These are phyloP conservation scores for Oncorhynchus clarkii DNA, from an alignment of 2,113 vertebrate species.

Conservation along the genomic window DNA sequence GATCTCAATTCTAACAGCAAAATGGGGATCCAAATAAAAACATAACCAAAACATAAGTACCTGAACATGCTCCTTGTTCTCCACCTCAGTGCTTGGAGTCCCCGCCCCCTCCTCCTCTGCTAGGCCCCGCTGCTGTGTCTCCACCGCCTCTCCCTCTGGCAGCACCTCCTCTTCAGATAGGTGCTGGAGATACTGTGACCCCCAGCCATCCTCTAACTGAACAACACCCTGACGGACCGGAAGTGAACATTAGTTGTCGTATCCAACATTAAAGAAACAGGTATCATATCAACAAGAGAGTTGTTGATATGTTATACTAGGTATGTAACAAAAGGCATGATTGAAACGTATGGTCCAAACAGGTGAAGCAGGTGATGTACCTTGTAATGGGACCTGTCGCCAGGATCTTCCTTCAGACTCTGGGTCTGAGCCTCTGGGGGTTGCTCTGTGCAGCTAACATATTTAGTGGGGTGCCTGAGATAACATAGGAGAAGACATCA, in stretches of 20 bases:
- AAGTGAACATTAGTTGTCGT: neutral
- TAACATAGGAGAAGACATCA: neutral
- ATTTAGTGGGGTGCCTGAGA: constrained; percentile 73
- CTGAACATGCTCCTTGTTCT: constrained; percentile 57
- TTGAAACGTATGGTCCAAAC: too few relatives aligned
- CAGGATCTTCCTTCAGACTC: constrained; percentile 69
- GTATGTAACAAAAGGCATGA: too few relatives aligned
- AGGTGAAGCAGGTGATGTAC: neutral
- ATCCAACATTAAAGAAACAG: neutral
- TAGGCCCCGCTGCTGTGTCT: constrained; percentile 1
- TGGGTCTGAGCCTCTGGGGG: constrained; percentile 58
- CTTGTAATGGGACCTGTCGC: constrained; percentile 41
- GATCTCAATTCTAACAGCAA: neutral
- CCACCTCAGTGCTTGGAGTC: constrained; percentile 52
- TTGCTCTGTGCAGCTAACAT: constrained; percentile 80
- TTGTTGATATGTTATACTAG: too few relatives aligned
- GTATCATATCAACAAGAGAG: constrained; percentile 4
- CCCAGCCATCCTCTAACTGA: constrained; percentile 71
- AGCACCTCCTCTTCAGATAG: constrained; percentile 40
- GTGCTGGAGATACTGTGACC: constrained; percentile 26
- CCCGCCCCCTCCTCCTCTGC: constrained; percentile 49
- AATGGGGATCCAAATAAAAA: neutral
- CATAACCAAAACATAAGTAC: constrained; percentile 16
- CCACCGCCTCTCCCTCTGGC: constrained; percentile 19
- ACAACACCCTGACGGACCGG: neutral